These are phyloP conservation scores for Brienomyrus longianalis DNA, from an alignment of 2,113 vertebrate genomes.

Conservation along the genomic window DNA sequence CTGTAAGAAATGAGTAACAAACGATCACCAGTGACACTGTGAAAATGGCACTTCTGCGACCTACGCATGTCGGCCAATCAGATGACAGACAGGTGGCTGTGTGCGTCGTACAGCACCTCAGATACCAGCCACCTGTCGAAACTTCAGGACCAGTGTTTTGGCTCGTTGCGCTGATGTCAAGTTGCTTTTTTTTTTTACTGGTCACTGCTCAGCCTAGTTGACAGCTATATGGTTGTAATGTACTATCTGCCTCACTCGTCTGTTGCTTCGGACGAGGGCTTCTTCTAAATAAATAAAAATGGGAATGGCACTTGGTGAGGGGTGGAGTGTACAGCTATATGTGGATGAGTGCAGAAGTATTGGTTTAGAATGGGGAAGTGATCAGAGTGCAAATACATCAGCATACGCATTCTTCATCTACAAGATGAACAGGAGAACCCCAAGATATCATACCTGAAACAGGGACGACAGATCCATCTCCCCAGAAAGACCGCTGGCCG, in stretches of 20 bases:
- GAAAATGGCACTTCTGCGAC: neutral
- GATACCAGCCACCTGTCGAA: neutral
- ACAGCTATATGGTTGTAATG: neutral
- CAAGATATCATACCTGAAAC: neutral
- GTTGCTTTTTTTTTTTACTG: neutral
- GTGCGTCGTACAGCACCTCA: neutral
- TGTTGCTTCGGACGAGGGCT: neutral
- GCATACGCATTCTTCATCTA: neutral
- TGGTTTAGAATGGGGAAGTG: neutral
- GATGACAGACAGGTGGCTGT: neutral
- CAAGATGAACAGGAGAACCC: neutral
- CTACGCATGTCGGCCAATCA: neutral
- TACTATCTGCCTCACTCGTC: neutral
- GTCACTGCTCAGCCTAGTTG: neutral
- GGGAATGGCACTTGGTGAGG: neutral
- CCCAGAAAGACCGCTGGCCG: neutral
- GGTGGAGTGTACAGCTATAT: neutral
- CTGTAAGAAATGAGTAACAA: neutral
- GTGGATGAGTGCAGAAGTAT: neutral
- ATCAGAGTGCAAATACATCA: neutral
- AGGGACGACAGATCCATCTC: neutral
- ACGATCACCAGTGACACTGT: neutral
- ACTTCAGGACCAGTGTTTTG: neutral
- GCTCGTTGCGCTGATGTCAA: neutral
- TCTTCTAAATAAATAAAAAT: neutral